These are phyloP conservation scores for Drosophila tropicalis DNA, from an alignment of 1,140 invertebrate species.

Conservation along the genomic window DNA sequence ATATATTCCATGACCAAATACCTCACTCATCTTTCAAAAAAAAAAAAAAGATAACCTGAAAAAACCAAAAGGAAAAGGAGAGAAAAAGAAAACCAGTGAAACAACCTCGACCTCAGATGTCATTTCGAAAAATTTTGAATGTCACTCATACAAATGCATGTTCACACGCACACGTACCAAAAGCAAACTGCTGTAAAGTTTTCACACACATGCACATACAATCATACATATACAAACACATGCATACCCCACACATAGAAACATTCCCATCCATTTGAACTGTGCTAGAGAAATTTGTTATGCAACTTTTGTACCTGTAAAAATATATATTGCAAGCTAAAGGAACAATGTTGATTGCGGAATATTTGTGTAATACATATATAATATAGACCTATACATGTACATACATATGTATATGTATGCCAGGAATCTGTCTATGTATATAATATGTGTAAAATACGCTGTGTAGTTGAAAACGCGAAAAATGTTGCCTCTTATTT, in stretches of 20 bases:
- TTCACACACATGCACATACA: conserved; percentile 25
- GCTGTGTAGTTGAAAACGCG: not conserved
- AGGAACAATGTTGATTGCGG: conserved; percentile 8
- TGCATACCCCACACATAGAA: conserved; percentile 20
- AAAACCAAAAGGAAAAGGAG: conserved; percentile 8
- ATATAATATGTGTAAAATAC: conserved; percentile 3
- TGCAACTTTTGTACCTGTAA: conserved; percentile 40
- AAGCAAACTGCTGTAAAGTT: conserved; percentile 46
- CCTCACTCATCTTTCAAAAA: conserved; percentile 17
- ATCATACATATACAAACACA: conserved; percentile 20
- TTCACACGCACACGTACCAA: conserved; percentile 37
- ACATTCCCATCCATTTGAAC: conserved; percentile 4
- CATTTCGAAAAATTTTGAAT: conserved; percentile 50
- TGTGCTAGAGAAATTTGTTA: conserved; percentile 53
- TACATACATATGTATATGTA: not conserved
- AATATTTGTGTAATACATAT: conserved; percentile 2
- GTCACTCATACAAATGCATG: conserved; percentile 53
- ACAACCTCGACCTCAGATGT: conserved; percentile 54
- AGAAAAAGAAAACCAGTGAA: conserved; percentile 40
- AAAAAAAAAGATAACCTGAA: not conserved
- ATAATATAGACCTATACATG: not conserved
- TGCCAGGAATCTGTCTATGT: not conserved
- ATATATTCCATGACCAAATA: conserved; percentile 9
- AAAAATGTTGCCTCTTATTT: not conserved
- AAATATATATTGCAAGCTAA: conserved; percentile 16